phyloP scores from a whole-genome alignment of 1,140 invertebrate species.

The Sinella curviseta region DNA sequence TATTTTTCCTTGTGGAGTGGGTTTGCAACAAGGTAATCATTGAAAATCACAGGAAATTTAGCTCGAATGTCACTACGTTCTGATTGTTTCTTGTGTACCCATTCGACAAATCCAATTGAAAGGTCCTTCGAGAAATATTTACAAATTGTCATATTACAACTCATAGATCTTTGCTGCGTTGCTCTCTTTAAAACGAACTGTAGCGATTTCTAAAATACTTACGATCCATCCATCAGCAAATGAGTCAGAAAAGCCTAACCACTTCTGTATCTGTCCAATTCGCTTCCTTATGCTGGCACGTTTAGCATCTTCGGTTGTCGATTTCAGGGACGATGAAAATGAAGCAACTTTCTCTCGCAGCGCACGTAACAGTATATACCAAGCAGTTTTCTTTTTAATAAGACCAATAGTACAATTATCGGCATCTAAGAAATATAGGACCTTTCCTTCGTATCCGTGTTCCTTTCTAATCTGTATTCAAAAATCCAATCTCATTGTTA shows the following conservation, averaged over 20 bases:
- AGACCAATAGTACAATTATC: slow-evolving; percentile 55
- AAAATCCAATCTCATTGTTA: slow-evolving; percentile 25
- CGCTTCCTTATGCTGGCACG: slow-evolving; percentile 50
- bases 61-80: neutral
- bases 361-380: slow-evolving; percentile 58
- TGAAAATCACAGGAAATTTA: neutral
- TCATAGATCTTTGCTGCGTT: too few relatives aligned
- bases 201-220: slow-evolving; percentile 3
- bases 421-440: slow-evolving; percentile 58
- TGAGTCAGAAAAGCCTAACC: slow-evolving; percentile 50
- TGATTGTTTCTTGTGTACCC: neutral
- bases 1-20: neutral
- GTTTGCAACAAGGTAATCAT: neutral
- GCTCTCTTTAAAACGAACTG: too few relatives aligned
- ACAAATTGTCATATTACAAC: too few relatives aligned
- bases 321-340: slow-evolving; percentile 21
- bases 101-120: slow-evolving; percentile 30
- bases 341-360: slow-evolving; percentile 55
- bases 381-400: slow-evolving; percentile 59
- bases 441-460: slow-evolving; percentile 57
- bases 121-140: too few relatives aligned
- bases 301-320: slow-evolving; percentile 2
- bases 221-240: slow-evolving; percentile 38
- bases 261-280: slow-evolving; percentile 54
- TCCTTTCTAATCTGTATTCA: slow-evolving; percentile 49